Base-by-base conservation (phyloP, 2,113 vertebrate genomes). In the Tympanuchus pallidicinctus region DNA sequence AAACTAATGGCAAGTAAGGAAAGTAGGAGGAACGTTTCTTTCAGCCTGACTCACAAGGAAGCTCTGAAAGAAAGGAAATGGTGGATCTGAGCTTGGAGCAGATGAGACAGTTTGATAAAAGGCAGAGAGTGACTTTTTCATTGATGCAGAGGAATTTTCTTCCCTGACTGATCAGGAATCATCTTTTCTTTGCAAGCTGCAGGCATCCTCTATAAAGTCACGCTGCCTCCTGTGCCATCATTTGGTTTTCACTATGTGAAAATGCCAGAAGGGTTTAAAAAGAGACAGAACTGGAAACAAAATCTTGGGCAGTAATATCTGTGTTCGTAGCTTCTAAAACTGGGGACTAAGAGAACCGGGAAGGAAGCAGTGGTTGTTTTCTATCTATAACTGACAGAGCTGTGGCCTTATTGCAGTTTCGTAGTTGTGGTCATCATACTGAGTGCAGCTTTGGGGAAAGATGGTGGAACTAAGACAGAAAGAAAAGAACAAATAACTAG, bases 401-500 rank as follows among this genome's bases (percentile, higher is more conserved):
- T 59, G 45, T 66, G n/a, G 40, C 66, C 17, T 85, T 84, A 47
- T 93, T 94, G 47, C 30, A 73, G 64, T 82, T 89, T 69, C 10
- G 5, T 73, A 88, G 75, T 67, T 88, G 56, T 88, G 48, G 54
- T 92, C 84, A 54, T 73, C 71, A n/a, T 42, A 11, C 7, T 74
- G 82, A 82, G 12, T 13, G 8, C 10, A 90, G 70, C 91, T 80
- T 75, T 86, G 6, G 42, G 73, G 86, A 60, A 60, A 93, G 82
- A 88, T 71, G 50, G 82, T 78, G 52, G 47, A 86, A 86, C 1
- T 88, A 69, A 82, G 61, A 78, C 86, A 88, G 57, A 75, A 25
- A 90, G 52, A 61, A 94, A 90, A 81, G 70, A 90, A 72, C 83
- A 96, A 76, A 93, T 84, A 61, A 80, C 50, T 76, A 90, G 24